phyloP scores from a whole-genome alignment of 2,113 vertebrate genomes.

The Paradoxurus hermaphroditus region DNA sequence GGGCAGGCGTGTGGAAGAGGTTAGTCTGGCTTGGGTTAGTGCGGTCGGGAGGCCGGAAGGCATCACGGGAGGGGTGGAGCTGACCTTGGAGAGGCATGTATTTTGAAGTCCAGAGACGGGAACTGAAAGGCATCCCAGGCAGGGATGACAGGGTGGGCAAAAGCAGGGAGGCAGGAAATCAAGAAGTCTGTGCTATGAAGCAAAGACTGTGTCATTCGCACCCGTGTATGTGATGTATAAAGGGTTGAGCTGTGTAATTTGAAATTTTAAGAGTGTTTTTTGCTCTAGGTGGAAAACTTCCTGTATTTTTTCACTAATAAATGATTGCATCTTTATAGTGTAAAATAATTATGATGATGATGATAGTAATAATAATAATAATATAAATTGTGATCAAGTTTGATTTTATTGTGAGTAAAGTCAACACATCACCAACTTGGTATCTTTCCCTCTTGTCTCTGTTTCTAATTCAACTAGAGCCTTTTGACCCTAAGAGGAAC shows the following conservation, averaged over 20 bases:
- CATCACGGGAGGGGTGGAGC: background rate
- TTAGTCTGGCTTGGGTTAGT: background rate
- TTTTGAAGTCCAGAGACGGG: no score
- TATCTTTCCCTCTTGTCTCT: rapidly evolving
- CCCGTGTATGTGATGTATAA: no score
- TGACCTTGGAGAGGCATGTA: background rate
- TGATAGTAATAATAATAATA: background rate
- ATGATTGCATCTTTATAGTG: background rate
- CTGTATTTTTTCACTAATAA: background rate
- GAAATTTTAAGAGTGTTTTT: no score
- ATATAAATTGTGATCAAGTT: background rate
- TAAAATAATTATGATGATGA: background rate
- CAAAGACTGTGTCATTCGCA: no score
- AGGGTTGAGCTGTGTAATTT: no score
- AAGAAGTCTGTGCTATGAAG: no score
- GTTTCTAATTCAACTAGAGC: background rate
- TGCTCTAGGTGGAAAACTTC: background rate
- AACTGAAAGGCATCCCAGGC: background rate
- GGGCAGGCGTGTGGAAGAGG: rapidly evolving
- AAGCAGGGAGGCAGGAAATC: rapidly evolving
- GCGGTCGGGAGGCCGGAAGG: no score
- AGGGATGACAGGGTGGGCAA: background rate
- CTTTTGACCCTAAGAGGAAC: background rate
- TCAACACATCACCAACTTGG: background rate
- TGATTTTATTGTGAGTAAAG: background rate